Conservation (phyloP, 2,113 vertebrate genomes). For the Syrmaticus mikado region DNA sequence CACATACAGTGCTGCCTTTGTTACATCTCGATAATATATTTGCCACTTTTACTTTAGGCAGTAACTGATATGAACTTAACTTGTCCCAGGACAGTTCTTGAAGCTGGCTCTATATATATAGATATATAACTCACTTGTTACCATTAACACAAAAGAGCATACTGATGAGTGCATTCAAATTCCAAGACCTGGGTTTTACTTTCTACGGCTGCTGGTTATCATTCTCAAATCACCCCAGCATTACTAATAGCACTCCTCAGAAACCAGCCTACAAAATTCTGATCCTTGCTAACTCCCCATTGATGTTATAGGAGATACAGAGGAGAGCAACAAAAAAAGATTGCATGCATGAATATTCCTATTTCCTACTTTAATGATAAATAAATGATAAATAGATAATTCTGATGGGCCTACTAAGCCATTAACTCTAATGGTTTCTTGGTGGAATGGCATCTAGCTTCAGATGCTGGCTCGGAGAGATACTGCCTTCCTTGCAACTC, state of each 20-base stretch:
- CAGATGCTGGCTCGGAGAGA: not conserved
- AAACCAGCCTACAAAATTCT: not conserved
- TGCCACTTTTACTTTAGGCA: not conserved
- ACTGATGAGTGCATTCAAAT: not conserved
- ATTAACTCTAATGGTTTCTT: not conserved
- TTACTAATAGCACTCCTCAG: not conserved
- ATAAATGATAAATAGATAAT: not conserved
- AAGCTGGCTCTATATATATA: not conserved
- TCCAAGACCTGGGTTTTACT: not conserved
- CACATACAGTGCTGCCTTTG: not conserved
- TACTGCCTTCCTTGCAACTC: not conserved
- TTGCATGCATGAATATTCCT: not conserved
- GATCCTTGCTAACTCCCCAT: not conserved
- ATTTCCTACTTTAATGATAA: not conserved
- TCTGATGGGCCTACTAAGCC: not conserved
- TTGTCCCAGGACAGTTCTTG: not conserved
- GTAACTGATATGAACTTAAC: slow-evolving; percentile 13
- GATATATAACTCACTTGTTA: not conserved
- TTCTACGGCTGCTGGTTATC: not conserved
- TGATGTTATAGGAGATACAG: not conserved
- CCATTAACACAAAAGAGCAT: not conserved
- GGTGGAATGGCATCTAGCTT: not conserved
- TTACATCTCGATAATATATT: not conserved
- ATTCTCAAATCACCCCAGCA: not conserved
- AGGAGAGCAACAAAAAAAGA: not conserved